These are phyloP conservation scores for Desmodus rotundus DNA, from an alignment of 2,113 vertebrate species.

Conservation along the genomic window DNA sequence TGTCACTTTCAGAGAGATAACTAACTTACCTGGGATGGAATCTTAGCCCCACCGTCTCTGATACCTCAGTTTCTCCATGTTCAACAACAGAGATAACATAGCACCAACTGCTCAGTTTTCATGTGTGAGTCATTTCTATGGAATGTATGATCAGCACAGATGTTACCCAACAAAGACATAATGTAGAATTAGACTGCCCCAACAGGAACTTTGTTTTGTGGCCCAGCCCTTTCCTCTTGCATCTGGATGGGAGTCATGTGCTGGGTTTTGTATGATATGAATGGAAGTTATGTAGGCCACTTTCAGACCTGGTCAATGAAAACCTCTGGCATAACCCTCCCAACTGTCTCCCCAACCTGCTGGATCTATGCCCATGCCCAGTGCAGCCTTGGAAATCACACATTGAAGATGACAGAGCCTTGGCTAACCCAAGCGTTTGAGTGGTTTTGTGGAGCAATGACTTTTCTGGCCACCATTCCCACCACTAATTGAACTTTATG, in stretches of 20 bases:
- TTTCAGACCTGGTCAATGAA: background rate
- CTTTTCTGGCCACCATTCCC: background rate
- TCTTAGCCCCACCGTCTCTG: background rate
- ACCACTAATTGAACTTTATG: background rate
- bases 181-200: no score
- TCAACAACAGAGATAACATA: background rate
- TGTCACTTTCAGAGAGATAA: background rate
- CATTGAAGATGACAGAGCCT: background rate
- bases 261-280: background rate
- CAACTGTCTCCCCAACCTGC: background rate
- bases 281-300: background rate
- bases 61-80: background rate
- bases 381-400: background rate
- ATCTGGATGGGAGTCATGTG: background rate
- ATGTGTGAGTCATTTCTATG: background rate
- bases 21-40: background rate
- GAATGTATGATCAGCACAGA: background rate
- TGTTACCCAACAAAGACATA: no score
- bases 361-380: background rate
- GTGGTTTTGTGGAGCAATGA: background rate
- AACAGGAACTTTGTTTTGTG: no score
- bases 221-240: no score
- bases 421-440: background rate
- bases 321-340: background rate
- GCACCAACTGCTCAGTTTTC: background rate